Evolutionary conservation across 1,140 invertebrate species (phyloP), one percentile per base, ranked within the genome.

Genomic region (Drosophila nannoptera): DNA sequence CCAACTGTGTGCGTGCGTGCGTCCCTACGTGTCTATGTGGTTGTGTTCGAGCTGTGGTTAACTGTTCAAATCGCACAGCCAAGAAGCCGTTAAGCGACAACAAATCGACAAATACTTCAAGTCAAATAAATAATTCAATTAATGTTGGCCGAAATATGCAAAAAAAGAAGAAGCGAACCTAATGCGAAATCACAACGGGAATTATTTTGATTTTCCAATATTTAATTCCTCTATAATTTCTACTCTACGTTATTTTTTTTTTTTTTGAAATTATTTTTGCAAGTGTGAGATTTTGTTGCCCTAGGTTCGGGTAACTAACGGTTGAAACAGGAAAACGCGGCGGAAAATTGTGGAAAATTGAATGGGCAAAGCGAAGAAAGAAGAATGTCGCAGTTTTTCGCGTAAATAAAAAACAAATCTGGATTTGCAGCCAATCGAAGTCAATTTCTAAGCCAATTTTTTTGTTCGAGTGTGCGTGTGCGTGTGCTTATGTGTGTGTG

Each of bases 401-500:
- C 22, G 22, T 42, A 6, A 42, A 42, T 6, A 14, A 14, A 7
- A 43, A 7, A 43, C 4, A 42, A 4, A 42, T 42, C n/a, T 42
- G 14, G 14, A 43, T 14, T 14, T 6, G 12, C 33, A 35, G 43
- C 43, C 35, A 50, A 40, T 29, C 16, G 43, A 55, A 67, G 48
- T 31, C 58, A 59, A 50, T 48, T 49, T 14, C 22, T n/a, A 38
- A 54, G 7, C 31, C 49, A 14, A 22, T 77, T 40, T 71, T 77
- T 40, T 52, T 53, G 62, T 74, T 53, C 32, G 65, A 55, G 50
- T 12, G 29, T 8, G 50, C 46, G 67, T 58, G 55, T 46, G 70
- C 35, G 68, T 56, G 68, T 56, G 63, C 43, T 59, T 14, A 48
- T 42, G 52, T 58, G 59, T 52, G 46, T 31, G 43, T 35, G 59